A percentile compares a stretch with the other conserved stretches of the same genome.
phyloP scores from a whole-genome alignment of 2,797 vertebrate genomes.

The Selene dorsalis region DNA sequence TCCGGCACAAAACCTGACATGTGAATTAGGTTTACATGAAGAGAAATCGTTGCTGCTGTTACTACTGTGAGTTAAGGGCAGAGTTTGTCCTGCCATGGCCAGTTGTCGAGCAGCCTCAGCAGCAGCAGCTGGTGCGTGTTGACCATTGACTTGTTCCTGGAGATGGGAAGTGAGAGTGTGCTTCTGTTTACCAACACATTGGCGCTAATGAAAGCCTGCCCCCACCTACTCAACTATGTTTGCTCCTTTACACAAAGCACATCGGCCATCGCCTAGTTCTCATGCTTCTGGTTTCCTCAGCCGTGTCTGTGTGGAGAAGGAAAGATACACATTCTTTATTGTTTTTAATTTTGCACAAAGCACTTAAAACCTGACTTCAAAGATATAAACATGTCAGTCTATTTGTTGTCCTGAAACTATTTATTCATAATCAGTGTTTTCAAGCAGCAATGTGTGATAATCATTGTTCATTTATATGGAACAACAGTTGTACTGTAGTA shows the following conservation, averaged over 20 bases:
- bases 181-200: conserved; percentile 68
- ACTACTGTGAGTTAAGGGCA: conserved; percentile 42
- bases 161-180: conserved; percentile 56
- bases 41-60: conserved; percentile 52
- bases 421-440: conserved; percentile 54
- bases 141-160: conserved; percentile 60
- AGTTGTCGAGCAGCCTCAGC: conserved; percentile 54
- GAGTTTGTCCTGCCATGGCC: conserved; percentile 44
- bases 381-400: conserved; percentile 41
- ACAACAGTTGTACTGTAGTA: conserved; percentile 28
- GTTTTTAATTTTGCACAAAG: conserved; percentile 79
- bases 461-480: conserved; percentile 34
- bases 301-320: conserved; percentile 36
- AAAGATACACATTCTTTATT: conserved; percentile 47
- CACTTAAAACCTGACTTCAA: conserved; percentile 78
- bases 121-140: conserved; percentile 69
- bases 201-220: conserved; percentile 58
- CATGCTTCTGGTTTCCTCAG: conserved; percentile 45
- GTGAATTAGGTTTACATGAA: conserved; percentile 53
- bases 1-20: conserved; percentile 29
- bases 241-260: conserved; percentile 62
- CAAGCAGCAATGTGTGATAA: conserved; percentile 23
- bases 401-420: conserved; percentile 31
- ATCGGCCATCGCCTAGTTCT: conserved; percentile 43
- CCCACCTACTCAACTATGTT: conserved; percentile 54